Evolutionary conservation across 2,797 vertebrate species (phyloP).

Genomic region (Sebastes iracundus): DNA sequence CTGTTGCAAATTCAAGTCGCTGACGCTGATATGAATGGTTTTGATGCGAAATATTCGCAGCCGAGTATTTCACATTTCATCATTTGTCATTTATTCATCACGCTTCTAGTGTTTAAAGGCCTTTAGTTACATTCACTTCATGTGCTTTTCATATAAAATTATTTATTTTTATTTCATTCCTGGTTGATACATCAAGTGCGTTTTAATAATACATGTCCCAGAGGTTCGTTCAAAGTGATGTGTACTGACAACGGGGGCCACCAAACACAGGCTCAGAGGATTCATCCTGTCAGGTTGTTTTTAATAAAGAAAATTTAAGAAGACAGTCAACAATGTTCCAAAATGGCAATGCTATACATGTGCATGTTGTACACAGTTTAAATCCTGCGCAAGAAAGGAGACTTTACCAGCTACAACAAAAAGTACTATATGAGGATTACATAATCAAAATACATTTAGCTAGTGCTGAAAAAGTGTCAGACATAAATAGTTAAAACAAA

Average conservation of each 20-base stretch:
- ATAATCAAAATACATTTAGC: not conserved
- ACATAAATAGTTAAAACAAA: not conserved
- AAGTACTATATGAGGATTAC: not conserved
- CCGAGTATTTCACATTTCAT: too few relatives aligned
- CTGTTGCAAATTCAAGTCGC: rapidly evolving
- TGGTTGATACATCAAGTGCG: not conserved
- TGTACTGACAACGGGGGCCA: not conserved
- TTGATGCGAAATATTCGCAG: too few relatives aligned
- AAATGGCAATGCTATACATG: not conserved
- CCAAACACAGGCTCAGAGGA: not conserved
- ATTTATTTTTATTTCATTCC: not conserved
- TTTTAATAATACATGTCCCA: not conserved
- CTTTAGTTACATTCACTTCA: not conserved
- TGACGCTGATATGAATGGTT: too few relatives aligned
- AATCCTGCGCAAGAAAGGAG: not conserved
- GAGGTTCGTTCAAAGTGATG: not conserved
- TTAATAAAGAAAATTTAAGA: not conserved
- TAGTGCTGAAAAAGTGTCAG: not conserved
- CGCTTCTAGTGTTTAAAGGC: too few relatives aligned
- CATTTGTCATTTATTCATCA: too few relatives aligned
- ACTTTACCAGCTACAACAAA: not conserved
- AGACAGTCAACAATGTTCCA: not conserved
- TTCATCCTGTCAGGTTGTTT: not conserved
- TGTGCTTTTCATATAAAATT: not conserved
- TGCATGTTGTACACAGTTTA: not conserved